Base-by-base conservation (phyloP, 2,113 vertebrate genomes). In the Festucalex cinctus region DNA sequence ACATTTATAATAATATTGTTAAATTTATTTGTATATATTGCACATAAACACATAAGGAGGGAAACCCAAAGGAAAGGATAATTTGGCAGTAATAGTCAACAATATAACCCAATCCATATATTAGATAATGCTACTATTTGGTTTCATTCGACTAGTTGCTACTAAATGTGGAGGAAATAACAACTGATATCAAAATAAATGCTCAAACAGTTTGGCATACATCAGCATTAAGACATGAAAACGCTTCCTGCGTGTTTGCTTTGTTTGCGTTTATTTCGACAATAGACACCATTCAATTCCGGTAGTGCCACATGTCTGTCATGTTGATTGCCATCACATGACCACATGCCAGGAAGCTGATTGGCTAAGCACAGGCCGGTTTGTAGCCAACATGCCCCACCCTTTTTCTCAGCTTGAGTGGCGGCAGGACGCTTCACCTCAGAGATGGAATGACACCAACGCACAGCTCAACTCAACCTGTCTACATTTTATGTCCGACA, bases 401-500 rank as follows among this genome's bases (percentile, higher is more conserved):
- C 39, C 32, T 46, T 26, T 35, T 14, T 46, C 7, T 46, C 16
- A n/a, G 58, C 36, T 35, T 48, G 48, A 41, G 59, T 9, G 8
- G 16, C 7, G 4, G 1, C 36, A 13, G 63, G 12, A 0, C 6
- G 10, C 37, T 19, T 35, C 0, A 5, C 54, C 12, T 59, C 19
- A 0, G 65, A 13, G 0, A 79, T 83, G 83, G 82, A 76, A 76
- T 84, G 72, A 86, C 37, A 24, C 2, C 66, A 20, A n/a, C 39
- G n/a, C 46, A 41, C 16, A 17, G 10, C 22, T 35, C 8, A 16
- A 28, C 20, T 43, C 44, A 41, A 48, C 58, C 49, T 56, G 53
- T 1, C 5, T 1, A 9, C 19, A n/a, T 16, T 46, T n/a, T 9
- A n/a, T 9, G 35, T 36, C 26, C 36, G 14, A 48, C 17, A 41